Evolutionary conservation across 2,888 invertebrate genomes (phyloP), one percentile per base, ranked within the genome.

Genomic region (Alloscopus bannaensis): DNA sequence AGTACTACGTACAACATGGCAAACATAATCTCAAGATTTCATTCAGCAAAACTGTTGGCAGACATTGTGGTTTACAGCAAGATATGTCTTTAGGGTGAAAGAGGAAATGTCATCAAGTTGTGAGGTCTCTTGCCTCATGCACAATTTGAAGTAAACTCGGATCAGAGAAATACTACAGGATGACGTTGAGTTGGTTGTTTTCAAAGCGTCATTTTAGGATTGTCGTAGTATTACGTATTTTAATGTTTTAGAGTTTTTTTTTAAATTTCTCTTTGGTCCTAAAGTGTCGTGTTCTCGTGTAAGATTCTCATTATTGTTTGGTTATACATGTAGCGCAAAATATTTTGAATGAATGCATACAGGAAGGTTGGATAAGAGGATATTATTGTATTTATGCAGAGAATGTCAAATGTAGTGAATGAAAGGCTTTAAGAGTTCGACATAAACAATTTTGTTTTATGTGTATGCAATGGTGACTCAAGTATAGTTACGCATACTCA

Each of bases 21-120:
- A 64, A 26, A 76, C 70, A 65, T 47, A 62, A n/a, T 77, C 77
- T 64, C 68, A 69, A 24, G 26, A 24, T 69, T 20, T 45, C 65
- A 65, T n/a, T 31, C 40, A 24, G 24, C 55, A 6, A 29, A 47
- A 18, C 47, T 62, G 60, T 31, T 62, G 62, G 66, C 64, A 50
- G 60, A 16, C 18, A 29, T 29, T 28, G 59, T 59, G 52, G 50
- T 65, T 66, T 24, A 72, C 64, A 64, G 72, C 55, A 52, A 72
- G 42, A 64, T 40, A 64, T 64, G 64, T 42, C 42, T 28, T 45
- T 3, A 29, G 24, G 26, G 18, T 1, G 70, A 72, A 72, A 55
- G 72, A 55, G 29, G 62, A 55, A 29, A 42, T 40, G n/a, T 18
- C 26, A 31, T 31, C 29, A 45, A n/a, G 4, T 45, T n/a, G 18